Conservation (phyloP, 2,888 invertebrate species). For the Tetragonisca angustula region DNA sequence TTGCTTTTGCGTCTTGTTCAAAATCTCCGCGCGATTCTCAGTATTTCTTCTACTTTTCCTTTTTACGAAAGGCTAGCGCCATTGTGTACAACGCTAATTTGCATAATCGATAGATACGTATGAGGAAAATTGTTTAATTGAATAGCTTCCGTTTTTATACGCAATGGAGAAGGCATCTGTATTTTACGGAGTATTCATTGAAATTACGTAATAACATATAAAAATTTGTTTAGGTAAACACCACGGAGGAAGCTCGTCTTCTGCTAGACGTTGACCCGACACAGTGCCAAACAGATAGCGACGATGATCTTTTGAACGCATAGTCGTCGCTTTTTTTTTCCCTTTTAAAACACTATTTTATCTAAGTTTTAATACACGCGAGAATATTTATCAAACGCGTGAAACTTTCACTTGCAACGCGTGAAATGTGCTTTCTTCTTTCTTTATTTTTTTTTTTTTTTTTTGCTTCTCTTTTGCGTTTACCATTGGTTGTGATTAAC, state of each 20-base stretch:
- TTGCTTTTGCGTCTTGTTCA: neutral
- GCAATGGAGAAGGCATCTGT: neutral
- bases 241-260: slow-evolving; percentile 78
- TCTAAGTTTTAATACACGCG: neutral
- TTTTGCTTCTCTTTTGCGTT: neutral
- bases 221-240: slow-evolving; percentile 73
- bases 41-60: neutral
- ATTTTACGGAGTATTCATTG: neutral
- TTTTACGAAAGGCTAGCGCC: neutral
- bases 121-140: no score
- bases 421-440: no score
- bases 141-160: no score
- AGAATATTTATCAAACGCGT: slow-evolving; percentile 2
- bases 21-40: neutral
- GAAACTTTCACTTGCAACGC: neutral
- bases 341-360: slow-evolving; percentile 4
- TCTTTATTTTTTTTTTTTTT: neutral
- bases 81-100: no score
- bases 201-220: neutral
- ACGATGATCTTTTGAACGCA: slow-evolving; percentile 76
- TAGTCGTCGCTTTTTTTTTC: slow-evolving; percentile 53
- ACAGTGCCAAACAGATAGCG: slow-evolving; percentile 76
- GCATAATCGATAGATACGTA: no score
- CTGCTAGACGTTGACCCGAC: slow-evolving; percentile 77
- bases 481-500: neutral